Evolutionary conservation across 2,888 invertebrate genomes (phyloP), one percentile per base, ranked within the genome.

Genomic region (Drosophila putrida): DNA sequence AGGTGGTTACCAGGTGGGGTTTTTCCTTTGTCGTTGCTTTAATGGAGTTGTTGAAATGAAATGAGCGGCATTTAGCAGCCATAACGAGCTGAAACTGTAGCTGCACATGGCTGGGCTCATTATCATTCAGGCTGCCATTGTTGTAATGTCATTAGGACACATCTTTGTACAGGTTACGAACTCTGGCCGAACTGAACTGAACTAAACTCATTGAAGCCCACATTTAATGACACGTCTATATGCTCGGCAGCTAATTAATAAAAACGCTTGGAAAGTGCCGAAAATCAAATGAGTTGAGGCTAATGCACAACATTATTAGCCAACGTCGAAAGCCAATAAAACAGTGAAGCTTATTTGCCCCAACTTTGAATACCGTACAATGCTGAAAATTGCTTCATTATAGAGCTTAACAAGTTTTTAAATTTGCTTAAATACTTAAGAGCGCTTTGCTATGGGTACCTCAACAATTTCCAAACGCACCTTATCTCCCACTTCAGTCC

Each of bases 391-490:
- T 78, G 71, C 78, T 83, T 78, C 82, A 84, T 84, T 80, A 85
- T 71, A 44, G 55, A 69, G 80, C 88, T 85, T 88, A 85, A 78
- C 71, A 88, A 88, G 85, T 82, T 85, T 85, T 88, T 69, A 76
- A 85, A 88, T 88, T 88, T 88, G 75, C 88, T 88, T 85, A 85
- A 85, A 80, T 75, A 76, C 84, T 85, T 85, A 80, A 73, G 54
- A 60, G 67, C 49, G 50, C 66, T 68, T 53, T 46, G 44, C 62
- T 39, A 36, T 41, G 55, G 55, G 60, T 53, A 54, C 46, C 31
- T 50, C 9, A n/a, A 9, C 20, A 25, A 49, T 39, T 57, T 39
- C 46, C 57, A 55, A 55, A 46, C 46, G 53, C 66, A 38, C 27
- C 47, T 46, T 20, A n/a, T 15, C 15, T 20, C 13, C n/a, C 11